phyloP scores from a whole-genome alignment of 37 sponge, comb jelly and placozoan species.

The Eunapius fragilis region DNA sequence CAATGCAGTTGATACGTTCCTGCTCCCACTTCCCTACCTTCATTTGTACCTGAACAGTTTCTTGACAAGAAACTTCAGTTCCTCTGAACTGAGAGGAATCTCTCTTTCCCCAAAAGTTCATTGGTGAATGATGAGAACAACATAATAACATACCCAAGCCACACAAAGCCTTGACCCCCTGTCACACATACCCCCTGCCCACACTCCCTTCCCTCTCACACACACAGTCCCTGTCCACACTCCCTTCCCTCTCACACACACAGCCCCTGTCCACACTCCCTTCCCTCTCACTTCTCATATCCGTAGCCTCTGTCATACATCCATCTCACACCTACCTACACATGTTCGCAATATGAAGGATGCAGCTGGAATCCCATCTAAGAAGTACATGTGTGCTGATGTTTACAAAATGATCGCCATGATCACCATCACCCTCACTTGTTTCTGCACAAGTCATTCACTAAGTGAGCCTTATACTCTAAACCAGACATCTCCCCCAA shows the following conservation, averaged over 20 bases:
- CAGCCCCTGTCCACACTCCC: no score
- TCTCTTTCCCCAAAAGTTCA: conserved; percentile 16
- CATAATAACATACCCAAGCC: background rate
- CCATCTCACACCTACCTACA: conserved; percentile 21
- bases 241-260: no score
- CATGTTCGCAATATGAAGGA: conserved; percentile 34
- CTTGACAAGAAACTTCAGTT: conserved; percentile 62
- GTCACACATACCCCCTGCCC: no score
- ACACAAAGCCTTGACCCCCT: no score
- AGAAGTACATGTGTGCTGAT: background rate
- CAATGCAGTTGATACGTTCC: background rate
- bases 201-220: no score
- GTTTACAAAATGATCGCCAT: background rate
- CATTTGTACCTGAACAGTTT: conserved; percentile 61
- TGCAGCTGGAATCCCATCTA: conserved; percentile 48
- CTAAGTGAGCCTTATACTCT: conserved; percentile 59
- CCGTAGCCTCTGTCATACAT: no score
- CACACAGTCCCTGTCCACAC: no score
- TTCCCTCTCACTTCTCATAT: no score
- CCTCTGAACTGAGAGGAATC: conserved; percentile 50
- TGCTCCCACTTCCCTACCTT: background rate
- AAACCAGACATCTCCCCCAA: conserved; percentile 41
- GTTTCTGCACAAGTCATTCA: conserved; percentile 63
- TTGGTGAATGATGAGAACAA: background rate
- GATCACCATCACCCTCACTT: conserved; percentile 4